A percentile compares a stretch with the other conserved stretches of the same genome.
Evolutionary conservation across 2,113 vertebrate species (phyloP).

Genomic region (Pycnonotus jocosus): DNA sequence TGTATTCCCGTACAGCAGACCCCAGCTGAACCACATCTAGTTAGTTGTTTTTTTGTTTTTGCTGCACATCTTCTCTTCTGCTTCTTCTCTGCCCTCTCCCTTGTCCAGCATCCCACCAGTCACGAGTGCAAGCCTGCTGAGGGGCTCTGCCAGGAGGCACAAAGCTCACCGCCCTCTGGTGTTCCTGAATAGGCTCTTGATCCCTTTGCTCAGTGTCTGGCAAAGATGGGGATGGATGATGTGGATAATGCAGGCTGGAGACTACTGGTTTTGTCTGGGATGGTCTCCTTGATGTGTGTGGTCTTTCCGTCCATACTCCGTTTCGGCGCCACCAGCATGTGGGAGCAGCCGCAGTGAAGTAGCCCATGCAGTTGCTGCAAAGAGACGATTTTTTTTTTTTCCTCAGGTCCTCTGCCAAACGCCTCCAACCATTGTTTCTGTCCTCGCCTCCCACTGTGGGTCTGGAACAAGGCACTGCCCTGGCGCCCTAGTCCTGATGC

Average conservation of each 20-base stretch:
- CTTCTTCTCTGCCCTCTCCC: not conserved
- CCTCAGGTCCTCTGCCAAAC: constrained; percentile 21
- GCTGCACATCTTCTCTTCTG: not conserved
- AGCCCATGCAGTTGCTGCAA: constrained; percentile 3
- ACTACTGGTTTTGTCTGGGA: not conserved
- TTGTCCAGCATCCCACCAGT: not conserved
- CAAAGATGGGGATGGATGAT: not conserved
- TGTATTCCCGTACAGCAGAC: not conserved
- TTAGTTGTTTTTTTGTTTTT: not conserved
- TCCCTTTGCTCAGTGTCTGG: not conserved
- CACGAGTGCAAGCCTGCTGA: accelerated
- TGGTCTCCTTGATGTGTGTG: constrained; percentile 35
- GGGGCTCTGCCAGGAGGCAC: not conserved
- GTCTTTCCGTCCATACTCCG: not conserved
- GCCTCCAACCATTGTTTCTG: constrained; percentile 42
- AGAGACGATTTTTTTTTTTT: not conserved
- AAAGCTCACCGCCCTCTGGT: not conserved
- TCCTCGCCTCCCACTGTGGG: not conserved
- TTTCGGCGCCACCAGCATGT: not conserved
- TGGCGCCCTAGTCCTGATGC: not conserved
- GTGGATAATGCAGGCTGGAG: not conserved
- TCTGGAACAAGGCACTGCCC: not conserved
- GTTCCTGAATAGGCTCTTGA: not conserved
- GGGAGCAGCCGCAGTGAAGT: constrained; percentile 21
- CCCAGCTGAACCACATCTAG: not conserved